These are phyloP conservation scores for Pachyseris speciosa DNA, from an alignment of 64 coral and sea anemone species.

Conservation along the genomic window DNA sequence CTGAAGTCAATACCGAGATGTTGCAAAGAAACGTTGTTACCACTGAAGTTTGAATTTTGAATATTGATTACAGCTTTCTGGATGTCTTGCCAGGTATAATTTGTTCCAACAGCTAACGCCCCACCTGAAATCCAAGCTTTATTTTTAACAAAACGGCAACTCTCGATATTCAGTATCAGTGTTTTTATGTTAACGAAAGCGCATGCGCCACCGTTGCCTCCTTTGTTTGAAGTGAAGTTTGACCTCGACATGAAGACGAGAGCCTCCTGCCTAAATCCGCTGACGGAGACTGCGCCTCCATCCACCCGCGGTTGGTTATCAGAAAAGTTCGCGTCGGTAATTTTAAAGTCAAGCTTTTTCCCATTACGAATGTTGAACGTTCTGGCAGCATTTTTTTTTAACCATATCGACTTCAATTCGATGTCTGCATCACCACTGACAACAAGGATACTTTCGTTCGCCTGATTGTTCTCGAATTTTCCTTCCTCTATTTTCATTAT, in stretches of 20 bases:
- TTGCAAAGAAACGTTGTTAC: background rate
- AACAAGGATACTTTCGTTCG: background rate
- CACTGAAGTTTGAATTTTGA: background rate
- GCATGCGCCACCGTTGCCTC: background rate
- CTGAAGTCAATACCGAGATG: no score
- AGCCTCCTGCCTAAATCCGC: background rate
- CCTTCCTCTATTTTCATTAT: background rate
- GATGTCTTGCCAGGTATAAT: background rate
- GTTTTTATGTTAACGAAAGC: background rate
- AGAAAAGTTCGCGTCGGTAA: background rate
- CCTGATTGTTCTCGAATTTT: background rate
- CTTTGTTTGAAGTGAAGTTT: conserved; percentile 1
- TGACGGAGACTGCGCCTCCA: conserved; percentile 13
- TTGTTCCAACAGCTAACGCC: background rate
- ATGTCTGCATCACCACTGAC: background rate
- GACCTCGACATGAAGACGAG: background rate
- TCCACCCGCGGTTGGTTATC: background rate
- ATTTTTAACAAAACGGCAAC: background rate
- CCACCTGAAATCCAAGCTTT: background rate
- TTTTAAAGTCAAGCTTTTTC: background rate
- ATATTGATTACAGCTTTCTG: background rate
- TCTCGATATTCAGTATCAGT: background rate
- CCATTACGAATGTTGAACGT: background rate
- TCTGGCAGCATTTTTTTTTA: background rate
- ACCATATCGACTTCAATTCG: background rate